phyloP scores from a whole-genome alignment of 2,113 vertebrate species.

The Oreochromis tanganicae region DNA sequence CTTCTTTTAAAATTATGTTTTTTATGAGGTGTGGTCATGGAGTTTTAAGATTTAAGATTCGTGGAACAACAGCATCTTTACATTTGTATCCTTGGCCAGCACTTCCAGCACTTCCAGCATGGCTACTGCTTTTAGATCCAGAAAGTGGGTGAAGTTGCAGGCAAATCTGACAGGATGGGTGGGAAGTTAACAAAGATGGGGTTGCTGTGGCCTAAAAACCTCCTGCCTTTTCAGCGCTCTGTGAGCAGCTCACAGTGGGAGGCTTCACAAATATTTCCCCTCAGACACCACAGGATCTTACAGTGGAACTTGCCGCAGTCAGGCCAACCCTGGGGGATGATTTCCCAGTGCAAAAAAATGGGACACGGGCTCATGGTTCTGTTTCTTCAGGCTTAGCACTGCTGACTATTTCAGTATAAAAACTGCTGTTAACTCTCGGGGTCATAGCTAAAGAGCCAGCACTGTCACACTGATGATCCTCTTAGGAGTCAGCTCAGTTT shows the following conservation, averaged over 20 bases:
- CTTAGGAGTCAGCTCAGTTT: not conserved
- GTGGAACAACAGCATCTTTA: not conserved
- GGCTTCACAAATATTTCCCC: not conserved
- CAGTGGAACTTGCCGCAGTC: not conserved
- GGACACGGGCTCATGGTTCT: not conserved
- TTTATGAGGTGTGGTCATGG: not conserved
- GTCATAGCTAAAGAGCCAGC: not conserved
- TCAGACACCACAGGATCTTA: not conserved
- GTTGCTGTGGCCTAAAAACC: not conserved
- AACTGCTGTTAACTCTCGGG: not conserved
- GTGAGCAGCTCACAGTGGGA: not conserved
- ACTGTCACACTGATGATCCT: not conserved
- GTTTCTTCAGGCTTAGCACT: not conserved
- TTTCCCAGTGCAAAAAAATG: not conserved
- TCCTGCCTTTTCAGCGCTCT: not conserved
- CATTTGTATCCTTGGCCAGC: not conserved
- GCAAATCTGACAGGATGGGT: not conserved
- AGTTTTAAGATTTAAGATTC: not conserved
- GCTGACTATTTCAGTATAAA: not conserved
- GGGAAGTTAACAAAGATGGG: not conserved
- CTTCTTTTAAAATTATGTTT: fast-evolving
- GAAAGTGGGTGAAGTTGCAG: not conserved
- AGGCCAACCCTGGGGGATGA: not conserved
- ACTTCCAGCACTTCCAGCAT: not conserved
- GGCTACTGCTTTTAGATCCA: not conserved